phyloP scores from a whole-genome alignment of 1,140 invertebrate genomes.

The Hyphantria cunea region DNA sequence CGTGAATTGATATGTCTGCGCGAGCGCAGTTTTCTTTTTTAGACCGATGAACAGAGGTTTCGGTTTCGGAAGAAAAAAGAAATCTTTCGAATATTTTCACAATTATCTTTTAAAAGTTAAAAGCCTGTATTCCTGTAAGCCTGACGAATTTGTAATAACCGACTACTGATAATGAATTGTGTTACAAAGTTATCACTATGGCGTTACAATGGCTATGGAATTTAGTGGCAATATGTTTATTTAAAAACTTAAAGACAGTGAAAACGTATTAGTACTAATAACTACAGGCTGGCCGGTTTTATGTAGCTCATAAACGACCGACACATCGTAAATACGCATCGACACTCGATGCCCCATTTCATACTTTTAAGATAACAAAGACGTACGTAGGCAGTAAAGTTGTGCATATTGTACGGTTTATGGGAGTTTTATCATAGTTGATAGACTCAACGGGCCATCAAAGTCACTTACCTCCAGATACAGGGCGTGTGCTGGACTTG shows the following conservation, averaged over 20 bases:
- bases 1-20: constrained; percentile 44
- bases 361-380: constrained; percentile 31
- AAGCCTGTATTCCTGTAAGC: no score
- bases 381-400: constrained; percentile 25
- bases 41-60: no score
- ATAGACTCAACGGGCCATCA: constrained; percentile 21
- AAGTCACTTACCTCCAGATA: constrained; percentile 20
- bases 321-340: constrained; percentile 26
- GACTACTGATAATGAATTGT: no score
- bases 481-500: constrained; percentile 7
- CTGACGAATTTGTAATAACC: no score
- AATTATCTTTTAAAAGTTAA: no score
- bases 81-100: no score
- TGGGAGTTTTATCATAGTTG: constrained; percentile 24
- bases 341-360: constrained; percentile 29
- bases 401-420: constrained; percentile 28
- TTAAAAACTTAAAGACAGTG: constrained; percentile 9
- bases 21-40: constrained; percentile 19
- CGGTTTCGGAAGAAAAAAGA: no score
- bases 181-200: no score
- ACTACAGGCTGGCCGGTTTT: constrained; percentile 5
- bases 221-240: no score
- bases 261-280: constrained; percentile 6
- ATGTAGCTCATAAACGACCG: constrained; percentile 23
- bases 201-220: no score